These are phyloP conservation scores for Dipodomys ordii DNA, from an alignment of 2,113 vertebrate genomes.

Conservation along the genomic window DNA sequence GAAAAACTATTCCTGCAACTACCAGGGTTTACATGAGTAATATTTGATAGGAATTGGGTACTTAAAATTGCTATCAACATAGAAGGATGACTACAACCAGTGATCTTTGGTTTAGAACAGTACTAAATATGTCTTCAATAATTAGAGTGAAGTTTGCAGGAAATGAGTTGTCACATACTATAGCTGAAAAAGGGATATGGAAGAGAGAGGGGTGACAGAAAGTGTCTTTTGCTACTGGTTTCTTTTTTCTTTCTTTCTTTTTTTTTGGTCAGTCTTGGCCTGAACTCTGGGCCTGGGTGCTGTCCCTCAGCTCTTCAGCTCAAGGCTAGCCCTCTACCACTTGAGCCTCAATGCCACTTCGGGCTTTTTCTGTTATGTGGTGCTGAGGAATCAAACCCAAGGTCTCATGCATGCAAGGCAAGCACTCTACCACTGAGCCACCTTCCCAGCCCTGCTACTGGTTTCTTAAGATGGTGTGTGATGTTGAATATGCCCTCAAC, in stretches of 20 bases:
- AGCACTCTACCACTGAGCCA: too few species aligned
- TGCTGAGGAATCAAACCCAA: too few species aligned
- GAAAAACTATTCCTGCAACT: conserved; percentile 12
- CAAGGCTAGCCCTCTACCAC: too few species aligned
- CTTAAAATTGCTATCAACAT: conserved; percentile 6
- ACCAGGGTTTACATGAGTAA: neutral
- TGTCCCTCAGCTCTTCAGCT: too few species aligned
- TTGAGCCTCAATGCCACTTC: too few species aligned
- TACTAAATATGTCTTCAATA: neutral
- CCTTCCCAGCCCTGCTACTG: neutral
- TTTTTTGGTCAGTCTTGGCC: too few species aligned
- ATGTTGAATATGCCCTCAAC: neutral
- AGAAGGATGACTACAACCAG: neutral
- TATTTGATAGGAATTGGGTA: conserved; percentile 28
- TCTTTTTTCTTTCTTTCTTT: neutral
- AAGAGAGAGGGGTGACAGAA: neutral
- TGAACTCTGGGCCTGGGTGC: too few species aligned
- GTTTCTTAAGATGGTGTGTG: conserved; percentile 3
- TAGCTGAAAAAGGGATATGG: neutral
- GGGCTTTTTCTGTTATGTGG: too few species aligned
- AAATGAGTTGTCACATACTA: neutral
- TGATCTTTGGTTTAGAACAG: conserved; percentile 13
- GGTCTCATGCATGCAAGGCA: too few species aligned
- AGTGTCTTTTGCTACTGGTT: neutral
- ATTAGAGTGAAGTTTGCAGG: conserved; percentile 30